Conservation (phyloP, 2,113 vertebrate genomes). For the Pipra filicauda region DNA sequence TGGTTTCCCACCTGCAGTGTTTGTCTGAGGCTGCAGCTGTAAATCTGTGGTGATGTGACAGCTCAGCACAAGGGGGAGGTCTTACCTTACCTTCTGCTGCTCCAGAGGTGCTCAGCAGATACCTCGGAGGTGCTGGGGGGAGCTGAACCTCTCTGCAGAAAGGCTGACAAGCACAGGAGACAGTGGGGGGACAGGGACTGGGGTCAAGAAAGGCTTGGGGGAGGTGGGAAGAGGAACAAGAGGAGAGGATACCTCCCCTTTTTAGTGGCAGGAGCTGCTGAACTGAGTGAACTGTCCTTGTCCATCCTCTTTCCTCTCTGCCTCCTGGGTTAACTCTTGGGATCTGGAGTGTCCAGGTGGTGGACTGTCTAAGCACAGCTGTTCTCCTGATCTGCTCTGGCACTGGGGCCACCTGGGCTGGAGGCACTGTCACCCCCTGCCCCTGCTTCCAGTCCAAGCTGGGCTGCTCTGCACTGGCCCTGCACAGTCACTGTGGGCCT, state of each 20-base stretch:
- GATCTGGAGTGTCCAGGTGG: not conserved
- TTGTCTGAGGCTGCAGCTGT: not conserved
- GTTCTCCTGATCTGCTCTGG: not conserved
- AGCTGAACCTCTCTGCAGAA: not conserved
- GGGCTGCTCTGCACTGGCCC: not conserved
- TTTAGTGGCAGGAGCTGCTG: not conserved
- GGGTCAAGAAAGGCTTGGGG: not conserved
- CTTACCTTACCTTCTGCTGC: not conserved
- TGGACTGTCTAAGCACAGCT: not conserved
- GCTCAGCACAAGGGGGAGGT: slow-evolving; percentile 13
- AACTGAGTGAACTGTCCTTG: not conserved
- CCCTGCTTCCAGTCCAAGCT: not conserved
- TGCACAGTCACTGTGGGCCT: not conserved
- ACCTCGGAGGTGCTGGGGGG: not conserved
- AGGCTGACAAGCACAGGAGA: not conserved
- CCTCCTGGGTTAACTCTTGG: not conserved
- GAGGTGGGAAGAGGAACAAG: not conserved
- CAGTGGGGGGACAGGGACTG: too few species aligned
- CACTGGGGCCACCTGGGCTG: not conserved
- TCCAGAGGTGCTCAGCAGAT: not conserved
- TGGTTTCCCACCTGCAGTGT: not conserved
- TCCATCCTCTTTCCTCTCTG: not conserved
- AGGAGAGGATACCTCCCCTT: not conserved
- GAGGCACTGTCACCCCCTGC: not conserved
- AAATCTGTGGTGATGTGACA: not conserved